These are phyloP conservation scores for Holotrichia oblita DNA, from an alignment of 1,140 invertebrate species.

Conservation along the genomic window DNA sequence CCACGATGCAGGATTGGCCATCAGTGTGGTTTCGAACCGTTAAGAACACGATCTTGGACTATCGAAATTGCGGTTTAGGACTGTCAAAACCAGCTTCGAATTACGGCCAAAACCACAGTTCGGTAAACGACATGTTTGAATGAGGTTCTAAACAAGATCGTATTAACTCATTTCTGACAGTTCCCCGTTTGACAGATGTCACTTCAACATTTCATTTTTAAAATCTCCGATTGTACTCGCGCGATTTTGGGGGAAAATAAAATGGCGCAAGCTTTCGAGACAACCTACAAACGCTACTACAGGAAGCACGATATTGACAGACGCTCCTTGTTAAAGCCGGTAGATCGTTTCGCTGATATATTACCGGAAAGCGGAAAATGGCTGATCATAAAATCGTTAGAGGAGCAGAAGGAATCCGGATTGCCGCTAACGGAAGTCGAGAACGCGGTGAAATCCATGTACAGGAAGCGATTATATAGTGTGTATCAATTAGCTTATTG, in stretches of 20 bases:
- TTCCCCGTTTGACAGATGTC: no score
- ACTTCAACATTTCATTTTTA: no score
- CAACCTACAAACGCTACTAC: slow-evolving; percentile 30
- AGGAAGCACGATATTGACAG: not conserved
- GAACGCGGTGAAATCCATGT: slow-evolving; percentile 12
- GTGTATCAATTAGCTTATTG: slow-evolving; percentile 25
- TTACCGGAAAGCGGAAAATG: slow-evolving; percentile 21
- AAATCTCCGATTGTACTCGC: no score
- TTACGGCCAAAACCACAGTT: no score
- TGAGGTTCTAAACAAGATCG: no score
- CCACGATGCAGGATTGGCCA: no score
- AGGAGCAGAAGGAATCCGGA: slow-evolving; percentile 15
- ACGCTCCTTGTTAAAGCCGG: not conserved
- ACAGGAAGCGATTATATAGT: not conserved
- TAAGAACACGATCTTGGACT: no score
- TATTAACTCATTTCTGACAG: no score
- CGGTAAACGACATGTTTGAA: no score
- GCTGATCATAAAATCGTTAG: slow-evolving; percentile 34
- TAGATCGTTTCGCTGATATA: slow-evolving; percentile 11
- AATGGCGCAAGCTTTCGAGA: slow-evolving; percentile 30
- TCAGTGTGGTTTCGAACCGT: no score
- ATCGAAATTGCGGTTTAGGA: no score
- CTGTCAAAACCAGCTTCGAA: no score
- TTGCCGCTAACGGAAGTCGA: not conserved
- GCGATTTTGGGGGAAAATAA: not conserved